phyloP scores from a whole-genome alignment of 2,888 invertebrate genomes.

The Hydrotaea diabolus region DNA sequence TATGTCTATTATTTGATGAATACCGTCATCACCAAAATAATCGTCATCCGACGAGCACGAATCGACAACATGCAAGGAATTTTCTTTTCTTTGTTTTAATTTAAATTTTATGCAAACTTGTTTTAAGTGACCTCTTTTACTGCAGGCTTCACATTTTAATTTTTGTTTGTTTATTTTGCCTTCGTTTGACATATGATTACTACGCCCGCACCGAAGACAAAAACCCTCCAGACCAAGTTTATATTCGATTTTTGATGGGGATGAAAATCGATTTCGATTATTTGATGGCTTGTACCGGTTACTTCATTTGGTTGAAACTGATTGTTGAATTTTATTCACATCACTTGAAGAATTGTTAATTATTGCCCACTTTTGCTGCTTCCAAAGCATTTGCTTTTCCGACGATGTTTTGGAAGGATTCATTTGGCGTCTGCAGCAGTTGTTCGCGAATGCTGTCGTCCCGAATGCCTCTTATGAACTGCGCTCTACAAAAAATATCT shows the following conservation, averaged over 20 bases:
- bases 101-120: constrained; percentile 27
- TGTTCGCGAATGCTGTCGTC: constrained; percentile 46
- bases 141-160: constrained; percentile 41
- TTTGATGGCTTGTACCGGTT: background rate
- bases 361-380: constrained; percentile 46
- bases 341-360: background rate
- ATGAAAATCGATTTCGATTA: too few species aligned
- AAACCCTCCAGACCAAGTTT: background rate
- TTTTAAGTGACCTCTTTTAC: constrained; percentile 26
- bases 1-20: too few species aligned
- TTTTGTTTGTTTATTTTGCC: constrained; percentile 39
- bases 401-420: constrained; percentile 47
- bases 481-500: constrained; percentile 32
- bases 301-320: constrained; percentile 10
- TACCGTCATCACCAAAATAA: background rate
- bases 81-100: constrained; percentile 33
- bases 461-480: constrained; percentile 38
- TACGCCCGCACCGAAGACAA: background rate
- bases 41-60: background rate
- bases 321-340: background rate
- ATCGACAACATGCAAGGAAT: too few species aligned
- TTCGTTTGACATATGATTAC: constrained; percentile 44
- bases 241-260: background rate
- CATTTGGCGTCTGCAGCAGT: constrained; percentile 30
- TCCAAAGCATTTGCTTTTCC: constrained; percentile 47